phyloP scores from a whole-genome alignment of 1,140 invertebrate genomes.

The Danaus plexippus region DNA sequence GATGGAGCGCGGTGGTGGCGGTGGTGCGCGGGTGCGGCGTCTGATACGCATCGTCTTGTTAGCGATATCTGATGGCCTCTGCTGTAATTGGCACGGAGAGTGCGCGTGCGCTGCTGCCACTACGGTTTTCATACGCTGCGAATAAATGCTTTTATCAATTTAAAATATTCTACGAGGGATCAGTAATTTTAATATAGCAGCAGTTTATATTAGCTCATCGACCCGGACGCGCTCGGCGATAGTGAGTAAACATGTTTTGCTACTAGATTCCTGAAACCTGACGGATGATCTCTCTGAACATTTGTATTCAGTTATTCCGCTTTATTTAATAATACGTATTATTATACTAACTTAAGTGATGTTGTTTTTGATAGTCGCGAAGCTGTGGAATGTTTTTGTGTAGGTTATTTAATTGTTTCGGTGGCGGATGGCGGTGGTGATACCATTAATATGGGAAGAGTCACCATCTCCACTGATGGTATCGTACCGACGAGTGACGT shows the following conservation, averaged over 20 bases:
- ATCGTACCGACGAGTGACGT: conserved; percentile 5
- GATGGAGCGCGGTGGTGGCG: conserved; percentile 21
- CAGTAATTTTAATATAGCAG: conserved; percentile 29
- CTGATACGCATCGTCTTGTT: conserved; percentile 68
- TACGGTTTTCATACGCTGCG: conserved; percentile 24
- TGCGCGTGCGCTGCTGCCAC: conserved; percentile 22
- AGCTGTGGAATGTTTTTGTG: no score
- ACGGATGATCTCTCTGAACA: no score
- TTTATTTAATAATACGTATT: no score
- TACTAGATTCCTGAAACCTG: no score
- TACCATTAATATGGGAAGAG: no score
- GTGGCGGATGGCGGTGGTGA: no score
- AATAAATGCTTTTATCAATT: conserved; percentile 47
- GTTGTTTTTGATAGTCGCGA: no score
- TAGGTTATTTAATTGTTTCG: no score
- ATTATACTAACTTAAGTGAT: no score
- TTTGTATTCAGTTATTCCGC: no score
- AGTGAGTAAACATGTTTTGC: conserved; percentile 2
- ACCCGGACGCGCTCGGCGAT: conserved; percentile 5
- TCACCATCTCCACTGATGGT: not conserved
- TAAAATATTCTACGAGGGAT: conserved; percentile 30
- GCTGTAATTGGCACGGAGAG: conserved; percentile 62
- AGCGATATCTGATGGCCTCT: conserved; percentile 61
- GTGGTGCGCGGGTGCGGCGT: conserved; percentile 30
- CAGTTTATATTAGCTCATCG: conserved; percentile 22